phyloP scores from a whole-genome alignment of 2,888 invertebrate genomes.

The Taenaris catops region DNA sequence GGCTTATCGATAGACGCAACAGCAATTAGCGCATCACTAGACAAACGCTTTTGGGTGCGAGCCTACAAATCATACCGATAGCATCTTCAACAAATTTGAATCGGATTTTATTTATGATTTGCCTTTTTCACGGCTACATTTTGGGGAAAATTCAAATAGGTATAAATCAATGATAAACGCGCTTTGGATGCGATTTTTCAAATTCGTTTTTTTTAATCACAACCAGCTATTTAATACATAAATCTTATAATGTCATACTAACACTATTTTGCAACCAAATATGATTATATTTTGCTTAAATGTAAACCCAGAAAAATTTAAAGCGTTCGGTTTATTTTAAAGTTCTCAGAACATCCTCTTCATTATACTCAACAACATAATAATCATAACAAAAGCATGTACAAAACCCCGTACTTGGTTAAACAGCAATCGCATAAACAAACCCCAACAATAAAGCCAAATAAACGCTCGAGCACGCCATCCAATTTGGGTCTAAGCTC shows the following conservation, averaged over 20 bases:
- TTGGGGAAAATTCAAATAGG: slow-evolving; percentile 72
- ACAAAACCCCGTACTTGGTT: slow-evolving; percentile 74
- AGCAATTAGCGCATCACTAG: slow-evolving; percentile 76
- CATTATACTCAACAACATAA: slow-evolving; percentile 70
- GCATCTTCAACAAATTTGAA: slow-evolving; percentile 81
- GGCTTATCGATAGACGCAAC: slow-evolving; percentile 42
- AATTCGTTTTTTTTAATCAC: slow-evolving; percentile 45
- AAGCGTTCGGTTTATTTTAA: slow-evolving; percentile 21
- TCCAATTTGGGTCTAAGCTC: too few relatives aligned
- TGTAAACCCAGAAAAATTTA: too few relatives aligned
- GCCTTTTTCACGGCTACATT: slow-evolving; percentile 78
- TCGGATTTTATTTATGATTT: slow-evolving; percentile 81
- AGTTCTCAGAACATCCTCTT: slow-evolving; percentile 55
- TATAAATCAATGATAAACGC: slow-evolving; percentile 74
- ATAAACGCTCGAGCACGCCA: slow-evolving; percentile 78
- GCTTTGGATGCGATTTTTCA: slow-evolving; percentile 59
- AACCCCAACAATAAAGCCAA: slow-evolving; percentile 79
- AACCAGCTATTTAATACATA: too few relatives aligned
- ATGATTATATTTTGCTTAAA: too few relatives aligned
- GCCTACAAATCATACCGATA: slow-evolving; percentile 78
- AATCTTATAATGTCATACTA: too few relatives aligned
- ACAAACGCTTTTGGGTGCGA: slow-evolving; percentile 72
- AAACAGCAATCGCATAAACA: slow-evolving; percentile 80
- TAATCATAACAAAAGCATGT: slow-evolving; percentile 77
- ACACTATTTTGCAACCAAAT: too few relatives aligned